Evolutionary conservation across 1,140 invertebrate species (phyloP), one percentile per base, ranked within the genome.

Genomic region (Mizuhopecten yessoensis): DNA sequence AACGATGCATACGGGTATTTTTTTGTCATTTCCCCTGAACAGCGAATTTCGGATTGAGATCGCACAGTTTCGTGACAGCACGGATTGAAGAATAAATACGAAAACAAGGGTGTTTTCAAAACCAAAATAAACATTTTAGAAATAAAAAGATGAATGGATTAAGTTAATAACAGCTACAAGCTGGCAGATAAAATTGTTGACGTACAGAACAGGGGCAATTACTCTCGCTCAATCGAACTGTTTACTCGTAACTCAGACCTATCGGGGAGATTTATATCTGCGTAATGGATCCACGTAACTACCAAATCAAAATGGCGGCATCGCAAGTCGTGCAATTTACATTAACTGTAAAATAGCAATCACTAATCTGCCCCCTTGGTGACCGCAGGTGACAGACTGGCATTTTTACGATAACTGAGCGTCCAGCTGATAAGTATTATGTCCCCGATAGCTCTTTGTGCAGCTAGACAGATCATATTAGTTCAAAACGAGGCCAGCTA

Each of bases 151-250:
- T 45, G 17, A 45, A 45, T 45, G 42, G 17, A 45, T 45, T 45
- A 15, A 15, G 9, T 9, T 45, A 45, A 45, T 45, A 17, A 45
- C 9, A 45, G 42, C 42, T 45, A 20, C 17, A 45, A 1, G 17
- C 42, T 45, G 17, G 10, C 42, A 15, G 42, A 45, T 45, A 45
- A 45, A 75, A 75, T 29, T 29, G n/a, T 9, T 75, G 57, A 75
- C 57, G 57, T 75, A 75, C n/a, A 75, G 29, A n/a, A n/a, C 57
- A 75, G 29, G 57, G 57, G 57, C 57, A 75, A 75, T 75, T 75
- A 75, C 57, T 75, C 57, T 75, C 23, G 5, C n/a, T 29, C 9
- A 75, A 75, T 75, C 57, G 57, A 75, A 29, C 23, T 75, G 57
- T 75, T 75, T 75, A 75, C 57, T 75, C 57, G 57, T 75, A 75